phyloP scores from a whole-genome alignment of 2,797 vertebrate species.

The Lateolabrax maculatus region DNA sequence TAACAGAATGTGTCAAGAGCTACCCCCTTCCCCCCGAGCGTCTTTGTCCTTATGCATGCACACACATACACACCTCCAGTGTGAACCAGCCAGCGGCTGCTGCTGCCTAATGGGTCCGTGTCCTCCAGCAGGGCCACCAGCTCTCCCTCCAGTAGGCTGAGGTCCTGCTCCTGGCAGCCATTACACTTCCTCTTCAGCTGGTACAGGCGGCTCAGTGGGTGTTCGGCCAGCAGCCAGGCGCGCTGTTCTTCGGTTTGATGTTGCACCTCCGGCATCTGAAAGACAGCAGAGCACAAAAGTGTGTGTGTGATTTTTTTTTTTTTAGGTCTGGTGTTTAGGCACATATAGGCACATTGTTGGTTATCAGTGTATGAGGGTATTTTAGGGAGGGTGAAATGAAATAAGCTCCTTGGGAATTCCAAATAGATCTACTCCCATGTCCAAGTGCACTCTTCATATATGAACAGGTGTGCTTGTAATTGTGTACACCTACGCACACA shows the following conservation, averaged over 20 bases:
- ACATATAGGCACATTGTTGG: conserved; percentile 3
- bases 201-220: conserved; percentile 85
- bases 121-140: conserved; percentile 93
- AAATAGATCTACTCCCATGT: conserved; percentile 9
- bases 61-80: conserved; percentile 85
- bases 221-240: conserved; percentile 85
- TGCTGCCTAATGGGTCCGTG: conserved; percentile 92
- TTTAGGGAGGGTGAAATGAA: conserved; percentile 13
- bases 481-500: conserved; percentile 7
- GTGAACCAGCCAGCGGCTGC: conserved; percentile 95
- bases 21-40: not conserved
- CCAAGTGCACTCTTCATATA: not conserved
- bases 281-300: conserved; percentile 20
- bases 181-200: conserved; percentile 97
- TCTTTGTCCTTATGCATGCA: conserved; percentile 15
- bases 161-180: conserved; percentile 93
- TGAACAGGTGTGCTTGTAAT: not conserved
- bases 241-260: conserved; percentile 91
- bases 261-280: conserved; percentile 86
- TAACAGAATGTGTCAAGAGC: conserved; percentile 6
- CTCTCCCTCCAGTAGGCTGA: conserved; percentile 94
- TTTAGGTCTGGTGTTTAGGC: conserved; percentile 21
- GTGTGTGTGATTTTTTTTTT: conserved; percentile 34
- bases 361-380: conserved; percentile 5
- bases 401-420: conserved; percentile 16